These are phyloP conservation scores for Tenebrosternarchus preto DNA, from an alignment of 2,113 vertebrate genomes.

Conservation along the genomic window DNA sequence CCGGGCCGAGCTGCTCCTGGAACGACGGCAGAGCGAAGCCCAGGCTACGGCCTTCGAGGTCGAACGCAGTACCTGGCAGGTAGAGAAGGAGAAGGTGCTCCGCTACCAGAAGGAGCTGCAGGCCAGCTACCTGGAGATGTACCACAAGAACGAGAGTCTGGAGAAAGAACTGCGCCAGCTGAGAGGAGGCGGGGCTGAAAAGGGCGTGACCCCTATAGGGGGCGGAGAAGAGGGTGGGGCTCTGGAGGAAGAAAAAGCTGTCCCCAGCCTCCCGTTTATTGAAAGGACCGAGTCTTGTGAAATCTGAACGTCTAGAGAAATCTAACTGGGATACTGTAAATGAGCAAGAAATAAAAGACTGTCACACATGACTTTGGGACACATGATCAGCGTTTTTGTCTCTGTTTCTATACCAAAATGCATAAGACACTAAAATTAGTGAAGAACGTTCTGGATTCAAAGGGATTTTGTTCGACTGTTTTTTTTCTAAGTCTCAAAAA, in stretches of 20 bases:
- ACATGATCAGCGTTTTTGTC: not conserved
- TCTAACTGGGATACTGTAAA: not conserved
- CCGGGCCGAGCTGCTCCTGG: constrained; percentile 88
- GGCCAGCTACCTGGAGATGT: constrained; percentile 95
- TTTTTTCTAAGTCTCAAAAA: not conserved
- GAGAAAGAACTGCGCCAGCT: constrained; percentile 82
- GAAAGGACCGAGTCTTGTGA: constrained; percentile 92
- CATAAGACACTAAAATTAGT: not conserved
- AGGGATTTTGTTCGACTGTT: not conserved
- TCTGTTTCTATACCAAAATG: not conserved
- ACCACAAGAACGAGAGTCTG: constrained; percentile 85
- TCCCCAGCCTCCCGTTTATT: constrained; percentile 83
- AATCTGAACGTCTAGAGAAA: constrained; percentile 77
- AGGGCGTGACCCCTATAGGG: constrained; percentile 69
- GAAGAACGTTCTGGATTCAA: not conserved
- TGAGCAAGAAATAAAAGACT: not conserved
- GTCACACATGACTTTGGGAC: not conserved
- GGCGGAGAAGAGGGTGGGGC: constrained; percentile 50
- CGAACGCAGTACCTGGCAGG: constrained; percentile 91
- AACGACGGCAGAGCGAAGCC: constrained; percentile 89
- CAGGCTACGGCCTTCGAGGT: constrained; percentile 87
- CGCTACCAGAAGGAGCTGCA: constrained; percentile 87
- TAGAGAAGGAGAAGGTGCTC: constrained; percentile 87
- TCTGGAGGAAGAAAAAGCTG: constrained; percentile 64
- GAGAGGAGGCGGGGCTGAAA: constrained; percentile 66